Evolutionary conservation across 2,797 vertebrate species (phyloP), one percentile per base, ranked within the genome.

Genomic region (Emydoidea blandingii): DNA sequence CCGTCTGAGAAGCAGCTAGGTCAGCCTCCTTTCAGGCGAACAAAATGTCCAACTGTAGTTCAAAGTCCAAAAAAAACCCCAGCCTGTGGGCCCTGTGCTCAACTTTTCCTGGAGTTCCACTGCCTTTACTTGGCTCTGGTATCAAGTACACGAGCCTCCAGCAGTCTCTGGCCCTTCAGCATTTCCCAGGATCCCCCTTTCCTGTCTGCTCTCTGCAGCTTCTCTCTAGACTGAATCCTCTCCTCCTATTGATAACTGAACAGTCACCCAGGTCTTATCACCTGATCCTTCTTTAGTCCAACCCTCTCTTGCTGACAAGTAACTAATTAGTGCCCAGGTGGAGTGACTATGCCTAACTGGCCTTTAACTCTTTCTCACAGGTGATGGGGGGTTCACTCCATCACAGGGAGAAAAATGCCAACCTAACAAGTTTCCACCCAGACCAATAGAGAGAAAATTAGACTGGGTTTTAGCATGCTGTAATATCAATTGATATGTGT

Each of bases 351-450:
- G 57, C 29, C 29, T 59, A 31, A 29, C 57, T 59, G 57, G 29
- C 57, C 12, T 31, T 59, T 59, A 59, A 29, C 29, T 6, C 57
- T 59, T 59, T 11, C 11, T 59, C 57, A 59, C 29, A 59, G 34
- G 12, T 19, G 62, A 31, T 65, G 16, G 31, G 62, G 62, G 59
- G 34, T n/a, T 65, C 34, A n/a, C 31, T 29, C 27, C 56, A 29
- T 57, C 56, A 57, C 7, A 65, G 2, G 16, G 62, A n/a, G 16
- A n/a, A 65, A 62, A 65, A n/a, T 65, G 62, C 62, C 62, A 65
- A 18, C 4, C 4, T 65, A n/a, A 56, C 1, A 44, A 76, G 11
- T 41, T 27, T 72, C 74, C n/a, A 8, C 2, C 0, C 6, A 2
- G 37, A 62, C 27, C 6, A 76, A 29, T 0, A 1, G 41, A 79